Percentiles rank a stretch among this genome's conserved stretches.
Evolutionary conservation across 2,888 invertebrate species (phyloP).

Genomic region (Acanthopleura granulata): DNA sequence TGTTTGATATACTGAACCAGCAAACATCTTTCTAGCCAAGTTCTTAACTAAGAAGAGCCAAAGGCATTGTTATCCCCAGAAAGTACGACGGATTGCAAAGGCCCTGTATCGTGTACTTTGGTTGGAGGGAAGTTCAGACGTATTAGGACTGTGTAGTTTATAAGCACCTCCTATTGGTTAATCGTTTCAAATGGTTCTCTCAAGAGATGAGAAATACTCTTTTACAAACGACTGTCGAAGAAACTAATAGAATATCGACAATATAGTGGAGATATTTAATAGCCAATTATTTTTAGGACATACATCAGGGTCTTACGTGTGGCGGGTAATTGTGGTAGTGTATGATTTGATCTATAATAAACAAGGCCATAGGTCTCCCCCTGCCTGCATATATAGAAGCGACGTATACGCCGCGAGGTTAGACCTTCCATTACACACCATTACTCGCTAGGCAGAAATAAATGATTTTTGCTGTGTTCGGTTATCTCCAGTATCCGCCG

Average conservation of each 20-base stretch:
- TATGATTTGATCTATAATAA: not conserved
- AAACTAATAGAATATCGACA: constrained; percentile 14
- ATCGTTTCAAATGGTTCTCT: too few relatives aligned
- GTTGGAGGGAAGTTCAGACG: too few relatives aligned
- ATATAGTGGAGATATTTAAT: not conserved
- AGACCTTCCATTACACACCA: not conserved
- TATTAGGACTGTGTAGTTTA: too few relatives aligned
- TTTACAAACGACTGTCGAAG: not conserved
- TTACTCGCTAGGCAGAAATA: not conserved
- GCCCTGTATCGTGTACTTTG: too few relatives aligned
- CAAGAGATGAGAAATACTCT: too few relatives aligned
- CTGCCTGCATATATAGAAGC: not conserved
- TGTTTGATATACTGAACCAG: too few relatives aligned
- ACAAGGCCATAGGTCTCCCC: not conserved
- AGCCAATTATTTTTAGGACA: not conserved
- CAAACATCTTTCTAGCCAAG: too few relatives aligned
- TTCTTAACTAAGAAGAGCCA: too few relatives aligned
- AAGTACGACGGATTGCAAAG: too few relatives aligned
- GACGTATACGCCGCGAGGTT: not conserved
- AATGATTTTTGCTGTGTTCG: not conserved
- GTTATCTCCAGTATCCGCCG: not conserved
- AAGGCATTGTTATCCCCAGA: too few relatives aligned
- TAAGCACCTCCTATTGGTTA: too few relatives aligned
- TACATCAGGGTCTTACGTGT: not conserved
- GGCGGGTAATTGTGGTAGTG: not conserved